These are phyloP conservation scores for Bradypus variegatus DNA, from an alignment of 2,797 vertebrate species.

Conservation along the genomic window DNA sequence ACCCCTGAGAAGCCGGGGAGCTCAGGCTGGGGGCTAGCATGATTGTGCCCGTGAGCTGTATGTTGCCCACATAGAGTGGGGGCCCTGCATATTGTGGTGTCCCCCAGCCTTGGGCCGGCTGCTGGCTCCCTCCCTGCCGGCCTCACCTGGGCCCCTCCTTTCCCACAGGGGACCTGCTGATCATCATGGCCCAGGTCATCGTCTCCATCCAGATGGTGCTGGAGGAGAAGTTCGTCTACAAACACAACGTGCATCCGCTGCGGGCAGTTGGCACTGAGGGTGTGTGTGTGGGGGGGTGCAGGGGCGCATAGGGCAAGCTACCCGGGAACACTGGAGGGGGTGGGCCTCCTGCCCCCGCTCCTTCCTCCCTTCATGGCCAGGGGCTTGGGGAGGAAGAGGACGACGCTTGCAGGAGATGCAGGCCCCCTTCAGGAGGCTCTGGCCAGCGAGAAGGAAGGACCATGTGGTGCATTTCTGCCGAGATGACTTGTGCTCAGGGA, in stretches of 20 bases:
- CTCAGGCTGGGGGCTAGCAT: background rate
- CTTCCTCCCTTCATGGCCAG: background rate
- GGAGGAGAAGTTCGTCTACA: slow-evolving; percentile 94
- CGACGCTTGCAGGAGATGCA: background rate
- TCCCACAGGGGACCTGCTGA: slow-evolving; percentile 86
- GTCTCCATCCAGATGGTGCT: slow-evolving; percentile 93
- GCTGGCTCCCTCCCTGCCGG: background rate
- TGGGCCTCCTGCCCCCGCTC: background rate
- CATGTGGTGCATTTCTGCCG: background rate
- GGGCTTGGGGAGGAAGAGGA: background rate
- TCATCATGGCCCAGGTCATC: slow-evolving; percentile 93
- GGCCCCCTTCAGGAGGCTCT: background rate
- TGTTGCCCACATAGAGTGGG: background rate
- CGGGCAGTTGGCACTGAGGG: slow-evolving; percentile 91
- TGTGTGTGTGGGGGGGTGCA: slow-evolving; percentile 38
- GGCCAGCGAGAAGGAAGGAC: background rate
- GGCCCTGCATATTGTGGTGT: rapidly evolving
- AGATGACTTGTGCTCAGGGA: background rate
- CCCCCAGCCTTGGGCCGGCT: background rate
- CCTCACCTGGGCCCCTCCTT: background rate
- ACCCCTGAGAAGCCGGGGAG: background rate
- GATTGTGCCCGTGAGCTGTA: background rate
- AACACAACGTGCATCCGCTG: slow-evolving; percentile 89
- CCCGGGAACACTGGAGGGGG: background rate
- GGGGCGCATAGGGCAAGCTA: background rate